phyloP scores from a whole-genome alignment of 2,888 invertebrate genomes.

The Hofmannophila pseudospretella region DNA sequence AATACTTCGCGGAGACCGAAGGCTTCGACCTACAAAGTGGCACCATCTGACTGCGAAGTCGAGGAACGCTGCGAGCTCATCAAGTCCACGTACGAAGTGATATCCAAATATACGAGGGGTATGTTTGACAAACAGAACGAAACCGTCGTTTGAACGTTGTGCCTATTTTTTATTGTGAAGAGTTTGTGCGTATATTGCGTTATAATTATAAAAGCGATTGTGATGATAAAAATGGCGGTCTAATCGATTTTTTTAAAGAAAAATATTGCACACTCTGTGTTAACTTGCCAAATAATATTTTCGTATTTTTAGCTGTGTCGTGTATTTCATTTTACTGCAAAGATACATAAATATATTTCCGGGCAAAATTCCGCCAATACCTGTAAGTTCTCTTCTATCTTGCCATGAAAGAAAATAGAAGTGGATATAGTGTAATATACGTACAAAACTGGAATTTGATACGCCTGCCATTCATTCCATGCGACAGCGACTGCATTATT shows the following conservation, averaged over 20 bases:
- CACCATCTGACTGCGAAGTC: slow-evolving; percentile 54
- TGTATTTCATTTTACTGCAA: too few species aligned
- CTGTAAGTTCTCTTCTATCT: not conserved
- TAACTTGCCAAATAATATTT: not conserved
- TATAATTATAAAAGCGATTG: not conserved
- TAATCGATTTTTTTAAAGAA: too few species aligned
- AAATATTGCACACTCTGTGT: too few species aligned
- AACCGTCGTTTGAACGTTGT: slow-evolving; percentile 64
- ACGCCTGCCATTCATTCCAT: slow-evolving; percentile 62
- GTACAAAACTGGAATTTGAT: slow-evolving; percentile 40
- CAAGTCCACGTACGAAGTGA: slow-evolving; percentile 66
- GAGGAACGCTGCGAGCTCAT: slow-evolving; percentile 66
- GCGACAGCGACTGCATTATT: slow-evolving; percentile 50
- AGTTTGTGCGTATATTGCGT: slow-evolving; percentile 32
- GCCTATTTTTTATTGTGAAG: slow-evolving; percentile 29
- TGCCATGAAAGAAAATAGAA: not conserved
- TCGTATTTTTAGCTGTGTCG: too few species aligned
- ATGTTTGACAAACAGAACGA: slow-evolving; percentile 69
- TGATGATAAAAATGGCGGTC: too few species aligned
- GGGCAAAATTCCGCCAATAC: not conserved
- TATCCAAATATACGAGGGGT: slow-evolving; percentile 65
- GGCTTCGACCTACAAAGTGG: slow-evolving; percentile 52
- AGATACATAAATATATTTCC: too few species aligned
- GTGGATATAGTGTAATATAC: slow-evolving; percentile 26
- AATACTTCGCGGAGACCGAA: slow-evolving; percentile 27